phyloP scores from a whole-genome alignment of 2,113 vertebrate species.

The Sapayoa aenigma region DNA sequence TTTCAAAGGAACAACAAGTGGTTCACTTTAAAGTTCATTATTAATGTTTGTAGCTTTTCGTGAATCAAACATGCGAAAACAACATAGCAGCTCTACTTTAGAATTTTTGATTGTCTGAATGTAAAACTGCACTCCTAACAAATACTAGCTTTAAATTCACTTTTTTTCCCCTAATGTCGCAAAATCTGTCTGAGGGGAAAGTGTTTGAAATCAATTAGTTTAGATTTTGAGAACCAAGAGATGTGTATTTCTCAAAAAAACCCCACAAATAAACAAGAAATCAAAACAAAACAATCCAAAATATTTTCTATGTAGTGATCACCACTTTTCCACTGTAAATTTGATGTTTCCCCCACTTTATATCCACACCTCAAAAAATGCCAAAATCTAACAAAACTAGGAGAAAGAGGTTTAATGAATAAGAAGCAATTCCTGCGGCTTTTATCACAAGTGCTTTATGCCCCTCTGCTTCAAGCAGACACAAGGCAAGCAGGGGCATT shows the following conservation, averaged over 20 bases:
- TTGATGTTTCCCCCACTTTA: background rate
- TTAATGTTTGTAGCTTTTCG: background rate
- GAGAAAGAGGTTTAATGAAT: background rate
- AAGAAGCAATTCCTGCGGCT: background rate
- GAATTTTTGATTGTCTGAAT: background rate
- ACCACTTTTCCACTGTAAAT: background rate
- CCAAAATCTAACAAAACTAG: background rate
- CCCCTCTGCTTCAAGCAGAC: background rate
- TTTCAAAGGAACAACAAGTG: background rate
- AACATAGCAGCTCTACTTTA: background rate
- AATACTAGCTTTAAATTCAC: background rate
- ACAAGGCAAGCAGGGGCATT: background rate
- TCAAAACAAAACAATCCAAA: background rate
- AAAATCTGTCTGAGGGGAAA: background rate
- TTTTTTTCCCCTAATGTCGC: background rate
- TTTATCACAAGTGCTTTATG: background rate
- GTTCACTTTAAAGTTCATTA: background rate
- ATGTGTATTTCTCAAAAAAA: background rate
- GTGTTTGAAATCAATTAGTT: background rate
- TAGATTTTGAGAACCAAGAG: background rate
- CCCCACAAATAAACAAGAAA: background rate
- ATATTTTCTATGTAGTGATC: background rate
- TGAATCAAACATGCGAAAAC: background rate
- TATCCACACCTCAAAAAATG: background rate
- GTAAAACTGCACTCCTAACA: background rate